Percentiles rank a stretch among this genome's conserved stretches.
Conservation (phyloP, 2,797 vertebrate species). For the Myotis findleyi region DNA sequence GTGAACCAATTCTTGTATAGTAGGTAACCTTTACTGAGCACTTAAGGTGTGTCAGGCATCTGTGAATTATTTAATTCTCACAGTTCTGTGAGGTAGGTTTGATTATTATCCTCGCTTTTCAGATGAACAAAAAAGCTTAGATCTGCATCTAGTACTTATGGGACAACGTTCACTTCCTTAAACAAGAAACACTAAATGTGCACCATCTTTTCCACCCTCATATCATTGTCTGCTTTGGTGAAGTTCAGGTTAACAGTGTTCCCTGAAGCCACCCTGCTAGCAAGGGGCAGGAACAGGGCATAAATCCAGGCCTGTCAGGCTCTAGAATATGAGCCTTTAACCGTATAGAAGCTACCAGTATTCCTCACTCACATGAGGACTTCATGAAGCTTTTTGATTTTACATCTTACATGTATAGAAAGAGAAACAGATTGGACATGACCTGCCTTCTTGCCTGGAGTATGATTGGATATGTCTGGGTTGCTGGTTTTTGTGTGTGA, state of each 20-base stretch:
- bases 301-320: neutral
- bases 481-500: neutral
- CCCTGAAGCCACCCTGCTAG: neutral
- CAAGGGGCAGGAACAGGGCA: neutral
- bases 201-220: neutral
- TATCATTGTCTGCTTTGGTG: neutral
- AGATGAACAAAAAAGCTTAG: neutral
- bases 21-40: neutral
- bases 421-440: neutral
- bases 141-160: neutral
- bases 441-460: neutral
- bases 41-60: neutral
- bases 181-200: neutral
- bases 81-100: neutral
- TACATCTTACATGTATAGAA: neutral
- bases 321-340: neutral
- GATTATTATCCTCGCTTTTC: neutral
- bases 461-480: neutral
- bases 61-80: conserved; percentile 41
- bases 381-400: neutral
- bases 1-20: neutral
- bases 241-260: neutral
- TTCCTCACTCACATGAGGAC: conserved; percentile 8
- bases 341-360: neutral
- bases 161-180: neutral